Evolutionary conservation across 2,113 vertebrate genomes (phyloP), one percentile per base, ranked within the genome.

Genomic region (Danionella cerebrum): DNA sequence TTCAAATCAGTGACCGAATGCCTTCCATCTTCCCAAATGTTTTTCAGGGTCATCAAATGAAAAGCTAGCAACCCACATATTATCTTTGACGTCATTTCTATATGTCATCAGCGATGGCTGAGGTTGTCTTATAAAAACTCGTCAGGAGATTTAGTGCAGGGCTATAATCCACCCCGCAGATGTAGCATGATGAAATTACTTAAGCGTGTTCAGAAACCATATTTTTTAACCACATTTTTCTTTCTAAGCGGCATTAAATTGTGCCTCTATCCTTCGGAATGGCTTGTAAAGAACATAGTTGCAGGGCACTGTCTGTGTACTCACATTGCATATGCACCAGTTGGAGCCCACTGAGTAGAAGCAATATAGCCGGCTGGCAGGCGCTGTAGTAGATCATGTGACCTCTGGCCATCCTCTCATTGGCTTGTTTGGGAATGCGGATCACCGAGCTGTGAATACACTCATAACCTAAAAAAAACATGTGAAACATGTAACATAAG

Each of bases 341-440:
- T 12, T 60, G 69, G 50, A 71, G 57, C 21, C 44, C 48, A 36
- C 68, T 55, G 39, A 70, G 57, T 60, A 71, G 69, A 50, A 71
- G 50, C 29, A 67, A 50, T 47, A 75, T 48, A 22, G 58, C 14
- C 35, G 50, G 48, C 73, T 64, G 63, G 65, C 57, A 8, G 50
- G 64, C 9, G 27, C 41, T 53, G 67, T 48, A 55, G 51, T 14
- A 36, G 57, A 55, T 64, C 73, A 75, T 70, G 63, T 71, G 73
- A 71, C 69, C 57, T 71, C 69, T 63, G 64, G 73, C 73, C 73
- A 75, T 75, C 57, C 64, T 75, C 64, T 71, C 55, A 71, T 68
- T 71, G 73, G 69, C 73, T 75, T 47, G 64, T 75, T 41, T 57
- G 36, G 12, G 58, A 42, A 41, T 55, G 39, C 38, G 29, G 42